Evolutionary conservation across 2,113 vertebrate species (phyloP).

Genomic region (Delphinapterus leucas): DNA sequence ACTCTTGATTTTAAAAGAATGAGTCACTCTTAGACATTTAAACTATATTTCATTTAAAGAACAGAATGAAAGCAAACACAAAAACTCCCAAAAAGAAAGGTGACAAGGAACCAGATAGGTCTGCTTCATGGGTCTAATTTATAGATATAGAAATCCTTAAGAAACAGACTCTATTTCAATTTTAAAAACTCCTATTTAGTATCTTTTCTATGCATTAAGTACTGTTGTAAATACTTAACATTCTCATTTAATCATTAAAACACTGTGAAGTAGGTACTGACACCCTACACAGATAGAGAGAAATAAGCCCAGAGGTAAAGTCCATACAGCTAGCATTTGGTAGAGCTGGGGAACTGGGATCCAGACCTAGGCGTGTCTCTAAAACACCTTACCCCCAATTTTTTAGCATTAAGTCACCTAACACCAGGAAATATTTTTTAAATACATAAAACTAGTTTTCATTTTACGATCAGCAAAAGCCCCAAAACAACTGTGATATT

Average conservation of each 20-base stretch:
- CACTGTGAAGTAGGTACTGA: not conserved
- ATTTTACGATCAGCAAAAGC: not conserved
- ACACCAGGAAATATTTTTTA: not conserved
- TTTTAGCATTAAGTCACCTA: not conserved
- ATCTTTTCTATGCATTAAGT: not conserved
- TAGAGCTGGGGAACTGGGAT: not conserved
- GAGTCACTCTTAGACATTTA: not conserved
- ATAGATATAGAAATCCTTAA: not conserved
- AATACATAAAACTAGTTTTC: not conserved
- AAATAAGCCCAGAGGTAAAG: not conserved
- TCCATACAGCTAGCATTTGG: not conserved
- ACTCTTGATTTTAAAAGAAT: not conserved
- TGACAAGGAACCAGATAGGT: not conserved
- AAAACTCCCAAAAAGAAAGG: not conserved
- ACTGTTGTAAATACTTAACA: not conserved
- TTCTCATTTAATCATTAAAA: not conserved
- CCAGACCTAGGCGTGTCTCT: not conserved
- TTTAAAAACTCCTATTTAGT: not conserved
- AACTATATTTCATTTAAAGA: not conserved
- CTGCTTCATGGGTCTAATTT: not conserved
- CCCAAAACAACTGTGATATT: not conserved
- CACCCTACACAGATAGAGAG: not conserved
- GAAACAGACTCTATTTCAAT: not conserved
- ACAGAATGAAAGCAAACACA: not conserved
- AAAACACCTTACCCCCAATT: not conserved